Evolutionary conservation across 1,140 invertebrate genomes (phyloP), one percentile per base, ranked within the genome.

Genomic region (Ceratitis capitata): DNA sequence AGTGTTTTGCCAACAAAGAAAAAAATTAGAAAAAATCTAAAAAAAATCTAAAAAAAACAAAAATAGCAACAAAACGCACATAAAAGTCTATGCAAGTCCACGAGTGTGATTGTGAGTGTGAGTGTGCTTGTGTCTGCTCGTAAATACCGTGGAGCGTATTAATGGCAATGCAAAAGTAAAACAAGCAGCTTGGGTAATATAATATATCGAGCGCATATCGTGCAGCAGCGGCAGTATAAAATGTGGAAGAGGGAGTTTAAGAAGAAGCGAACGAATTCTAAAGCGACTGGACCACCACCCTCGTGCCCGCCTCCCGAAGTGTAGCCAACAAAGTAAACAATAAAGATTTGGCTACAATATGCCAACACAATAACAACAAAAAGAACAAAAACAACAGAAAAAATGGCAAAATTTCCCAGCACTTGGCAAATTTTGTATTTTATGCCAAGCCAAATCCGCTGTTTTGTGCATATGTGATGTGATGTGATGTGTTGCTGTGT

Each of bases 381-480:
- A 69, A 69, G 9, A 29, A 32, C 32, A 69, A 6, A 16, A 14
- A 39, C 16, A 5, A 35, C 51, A 56, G 51, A 56, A n/a, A n/a
- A n/a, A n/a, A n/a, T n/a, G n/a, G n/a, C n/a, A n/a, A n/a, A n/a
- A n/a, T n/a, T 69, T 29, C 14, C 35, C 29, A 29, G 58, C 29
- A 32, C n/a, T n/a, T n/a, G n/a, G n/a, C n/a, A n/a, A n/a, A 64
- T 64, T 35, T 16, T 29, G 4, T 16, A 39, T 69, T 69, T 39
- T 39, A 69, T 19, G 32, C 61, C 29, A 69, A 69, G 32, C 61
- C 61, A 32, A 69, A 69, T 14, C 61, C 16, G 61, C 61, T 35
- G 61, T 35, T 69, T 29, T 69, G 61, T 69, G 61, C 61, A 69
- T 69, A 32, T 39, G 29, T 19, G 61, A 69, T 69, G 61, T 69